These are phyloP conservation scores for Maconellicoccus hirsutus DNA, from an alignment of 1,140 invertebrate species.

Conservation along the genomic window DNA sequence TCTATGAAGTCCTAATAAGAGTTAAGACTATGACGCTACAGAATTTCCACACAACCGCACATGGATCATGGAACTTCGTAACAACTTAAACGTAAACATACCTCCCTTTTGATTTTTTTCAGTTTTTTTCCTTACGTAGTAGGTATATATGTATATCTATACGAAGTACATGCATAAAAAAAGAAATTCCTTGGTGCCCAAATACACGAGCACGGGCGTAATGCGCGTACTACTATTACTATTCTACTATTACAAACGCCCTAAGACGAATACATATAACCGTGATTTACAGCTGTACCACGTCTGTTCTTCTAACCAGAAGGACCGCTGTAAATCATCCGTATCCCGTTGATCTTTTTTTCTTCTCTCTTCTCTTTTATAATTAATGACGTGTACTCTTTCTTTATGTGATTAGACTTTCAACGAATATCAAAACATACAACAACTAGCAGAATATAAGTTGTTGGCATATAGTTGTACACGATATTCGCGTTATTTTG, in stretches of 20 bases:
- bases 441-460: background rate
- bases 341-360: background rate
- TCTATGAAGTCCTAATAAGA: too few species aligned
- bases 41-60: too few species aligned
- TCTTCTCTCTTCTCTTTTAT: background rate
- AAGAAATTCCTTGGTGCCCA: background rate
- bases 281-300: conserved; percentile 14
- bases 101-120: too few species aligned
- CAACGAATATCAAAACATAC: conserved; percentile 20
- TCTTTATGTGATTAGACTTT: conserved; percentile 19
- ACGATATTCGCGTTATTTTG: background rate
- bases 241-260: conserved; percentile 1
- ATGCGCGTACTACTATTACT: conserved; percentile 3
- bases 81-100: background rate
- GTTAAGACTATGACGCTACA: too few species aligned
- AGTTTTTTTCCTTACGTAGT: too few species aligned
- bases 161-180: too few species aligned
- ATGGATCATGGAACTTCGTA: background rate
- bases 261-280: background rate
- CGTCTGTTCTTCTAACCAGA: conserved; percentile 12
- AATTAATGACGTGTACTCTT: conserved; percentile 19
- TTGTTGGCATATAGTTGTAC: too few species aligned
- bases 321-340: conserved; percentile 17
- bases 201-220: background rate
- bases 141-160: too few species aligned